Percentiles rank a stretch among this genome's conserved stretches.
Evolutionary conservation across 2,888 invertebrate species (phyloP).

Genomic region (Amorpha juglandis): DNA sequence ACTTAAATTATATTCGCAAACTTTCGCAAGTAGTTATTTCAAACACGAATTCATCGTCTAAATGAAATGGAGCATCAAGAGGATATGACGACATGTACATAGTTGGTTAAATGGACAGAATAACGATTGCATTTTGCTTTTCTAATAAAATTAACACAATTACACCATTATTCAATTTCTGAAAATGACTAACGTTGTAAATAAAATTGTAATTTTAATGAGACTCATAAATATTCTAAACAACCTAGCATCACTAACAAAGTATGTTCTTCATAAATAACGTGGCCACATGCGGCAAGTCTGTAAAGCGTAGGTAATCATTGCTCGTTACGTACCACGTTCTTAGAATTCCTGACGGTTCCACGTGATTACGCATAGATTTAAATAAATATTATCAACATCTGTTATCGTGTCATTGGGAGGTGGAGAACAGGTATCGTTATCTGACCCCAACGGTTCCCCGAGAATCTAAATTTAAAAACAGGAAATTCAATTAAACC

Average conservation of each 20-base stretch:
- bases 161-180: not conserved
- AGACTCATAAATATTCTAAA: constrained; percentile 4
- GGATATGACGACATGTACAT: constrained; percentile 5
- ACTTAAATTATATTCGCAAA: not conserved
- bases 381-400: not conserved
- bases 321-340: constrained; percentile 1
- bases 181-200: constrained; percentile 8
- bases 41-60: not conserved
- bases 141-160: not conserved
- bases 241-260: constrained; percentile 38
- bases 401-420: not conserved
- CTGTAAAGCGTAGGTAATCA: constrained; percentile 15
- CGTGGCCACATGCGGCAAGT: constrained; percentile 30
- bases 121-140: not conserved
- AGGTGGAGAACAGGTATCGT: constrained; percentile 28
- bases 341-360: constrained; percentile 7
- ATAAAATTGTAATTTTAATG: not conserved
- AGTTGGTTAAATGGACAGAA: not conserved
- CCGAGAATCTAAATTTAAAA: constrained; percentile 71
- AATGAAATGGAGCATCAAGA: constrained; percentile 5
- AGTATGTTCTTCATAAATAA: constrained; percentile 46
- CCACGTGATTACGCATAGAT: not conserved
- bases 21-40: too few relatives aligned
- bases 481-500: constrained; percentile 81
- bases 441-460: constrained; percentile 41